phyloP scores from a whole-genome alignment of 2,888 invertebrate genomes.

The Steinernema carpocapsae region DNA sequence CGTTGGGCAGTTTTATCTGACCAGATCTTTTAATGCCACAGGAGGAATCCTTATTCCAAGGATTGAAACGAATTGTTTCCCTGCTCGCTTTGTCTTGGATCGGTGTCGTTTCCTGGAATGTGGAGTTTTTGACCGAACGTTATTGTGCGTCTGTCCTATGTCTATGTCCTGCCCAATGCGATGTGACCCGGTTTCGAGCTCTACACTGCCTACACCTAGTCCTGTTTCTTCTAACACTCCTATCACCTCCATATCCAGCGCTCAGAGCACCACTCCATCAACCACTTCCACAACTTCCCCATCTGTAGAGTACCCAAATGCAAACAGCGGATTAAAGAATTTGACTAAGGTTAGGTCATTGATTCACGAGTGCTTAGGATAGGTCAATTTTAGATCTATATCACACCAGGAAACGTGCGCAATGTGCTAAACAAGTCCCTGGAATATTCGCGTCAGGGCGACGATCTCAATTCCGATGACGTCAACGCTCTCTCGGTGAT shows the following conservation, averaged over 20 bases:
- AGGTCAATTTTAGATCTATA: neutral
- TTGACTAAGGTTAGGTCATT: neutral
- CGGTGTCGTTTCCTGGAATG: too few species aligned
- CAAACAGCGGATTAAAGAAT: neutral
- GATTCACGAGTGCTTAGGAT: neutral
- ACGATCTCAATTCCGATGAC: neutral
- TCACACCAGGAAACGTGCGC: neutral
- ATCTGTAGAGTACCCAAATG: neutral
- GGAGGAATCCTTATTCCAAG: too few species aligned
- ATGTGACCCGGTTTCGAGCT: neutral
- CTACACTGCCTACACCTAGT: neutral
- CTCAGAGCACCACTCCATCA: neutral
- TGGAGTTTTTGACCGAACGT: too few species aligned
- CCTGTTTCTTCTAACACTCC: neutral
- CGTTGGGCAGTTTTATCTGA: too few species aligned
- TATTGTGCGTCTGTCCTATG: too few species aligned
- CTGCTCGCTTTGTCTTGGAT: too few species aligned
- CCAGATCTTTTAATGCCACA: too few species aligned
- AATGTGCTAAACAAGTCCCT: neutral
- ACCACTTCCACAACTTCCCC: neutral
- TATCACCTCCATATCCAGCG: neutral
- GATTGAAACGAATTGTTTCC: too few species aligned
- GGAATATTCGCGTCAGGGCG: neutral
- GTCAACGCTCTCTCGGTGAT: neutral
- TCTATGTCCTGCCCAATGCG: too few species aligned